Conservation (phyloP, 1,140 invertebrate genomes). For the Drosophila willistoni region DNA sequence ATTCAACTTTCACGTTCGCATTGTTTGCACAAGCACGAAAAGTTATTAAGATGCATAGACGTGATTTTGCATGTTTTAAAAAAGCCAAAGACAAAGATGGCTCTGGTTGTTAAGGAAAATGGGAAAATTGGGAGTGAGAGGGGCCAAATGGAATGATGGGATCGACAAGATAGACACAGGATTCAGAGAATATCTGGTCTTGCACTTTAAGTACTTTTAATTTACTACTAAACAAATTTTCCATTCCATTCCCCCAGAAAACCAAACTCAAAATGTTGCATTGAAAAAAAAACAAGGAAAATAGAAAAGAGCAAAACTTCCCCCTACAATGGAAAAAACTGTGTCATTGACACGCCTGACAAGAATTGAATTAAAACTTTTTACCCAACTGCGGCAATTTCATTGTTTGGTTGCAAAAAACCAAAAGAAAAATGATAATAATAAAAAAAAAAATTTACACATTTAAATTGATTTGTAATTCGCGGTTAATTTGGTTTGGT, state of each 20-base stretch:
- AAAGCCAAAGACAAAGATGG: conserved; percentile 49
- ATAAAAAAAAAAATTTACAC: conserved; percentile 40
- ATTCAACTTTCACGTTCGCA: conserved; percentile 76
- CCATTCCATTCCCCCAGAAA: conserved; percentile 22
- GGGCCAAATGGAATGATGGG: conserved; percentile 13
- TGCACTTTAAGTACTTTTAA: conserved; percentile 62
- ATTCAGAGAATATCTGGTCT: conserved; percentile 19
- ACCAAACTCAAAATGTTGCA: conserved; percentile 43
- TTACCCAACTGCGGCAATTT: conserved; percentile 46
- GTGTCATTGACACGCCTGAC: conserved; percentile 72
- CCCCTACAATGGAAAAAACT: conserved; percentile 12
- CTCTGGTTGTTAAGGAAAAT: conserved; percentile 2
- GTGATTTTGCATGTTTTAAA: conserved; percentile 76
- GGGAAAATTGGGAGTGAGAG: conserved; percentile 11
- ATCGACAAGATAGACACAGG: conserved; percentile 7
- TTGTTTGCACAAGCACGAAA: conserved; percentile 76
- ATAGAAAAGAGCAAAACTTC: conserved; percentile 7
- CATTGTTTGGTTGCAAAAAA: conserved; percentile 37
- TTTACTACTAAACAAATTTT: conserved; percentile 63
- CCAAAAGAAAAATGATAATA: not conserved
- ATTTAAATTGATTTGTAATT: conserved; percentile 79
- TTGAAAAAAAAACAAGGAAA: conserved; percentile 34
- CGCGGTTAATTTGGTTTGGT: conserved; percentile 64
- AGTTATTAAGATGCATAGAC: conserved; percentile 78
- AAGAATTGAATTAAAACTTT: conserved; percentile 79